Evolutionary conservation across 2,113 vertebrate species (phyloP).

Genomic region (Deroptyus accipitrinus): DNA sequence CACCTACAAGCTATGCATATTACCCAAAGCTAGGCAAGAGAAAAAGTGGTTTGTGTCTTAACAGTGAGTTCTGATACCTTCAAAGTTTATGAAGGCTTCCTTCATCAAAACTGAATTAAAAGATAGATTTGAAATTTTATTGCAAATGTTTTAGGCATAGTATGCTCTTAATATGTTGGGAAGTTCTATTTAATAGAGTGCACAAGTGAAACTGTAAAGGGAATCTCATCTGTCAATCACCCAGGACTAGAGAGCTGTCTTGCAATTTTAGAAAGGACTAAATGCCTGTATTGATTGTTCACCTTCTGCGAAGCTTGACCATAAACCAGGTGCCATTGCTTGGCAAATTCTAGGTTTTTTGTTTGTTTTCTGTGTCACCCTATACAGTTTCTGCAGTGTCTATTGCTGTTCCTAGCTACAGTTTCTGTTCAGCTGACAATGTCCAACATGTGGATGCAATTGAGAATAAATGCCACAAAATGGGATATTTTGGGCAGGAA

Average conservation of each 20-base stretch:
- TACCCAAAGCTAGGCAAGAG: not conserved
- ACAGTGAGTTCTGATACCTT: not conserved
- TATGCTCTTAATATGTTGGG: not conserved
- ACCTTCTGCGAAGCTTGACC: not conserved
- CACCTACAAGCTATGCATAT: not conserved
- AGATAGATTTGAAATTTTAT: not conserved
- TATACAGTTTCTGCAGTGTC: not conserved
- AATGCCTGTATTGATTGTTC: not conserved
- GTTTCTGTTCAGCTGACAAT: not conserved
- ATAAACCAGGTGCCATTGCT: not conserved
- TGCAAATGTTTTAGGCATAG: not conserved
- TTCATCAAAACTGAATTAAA: not conserved
- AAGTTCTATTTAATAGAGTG: not conserved
- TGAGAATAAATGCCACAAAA: not conserved
- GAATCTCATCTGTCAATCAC: not conserved
- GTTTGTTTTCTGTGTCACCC: not conserved
- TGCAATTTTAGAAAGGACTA: not conserved
- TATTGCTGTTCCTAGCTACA: not conserved
- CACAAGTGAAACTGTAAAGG: not conserved
- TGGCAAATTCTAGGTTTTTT: not conserved
- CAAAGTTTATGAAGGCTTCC: not conserved
- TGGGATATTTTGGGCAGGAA: not conserved
- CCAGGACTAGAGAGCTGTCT: not conserved
- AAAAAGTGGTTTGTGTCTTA: not conserved
- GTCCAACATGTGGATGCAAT: not conserved